Evolutionary conservation across 2,888 invertebrate genomes (phyloP).

Genomic region (Criorhina ranunculi): DNA sequence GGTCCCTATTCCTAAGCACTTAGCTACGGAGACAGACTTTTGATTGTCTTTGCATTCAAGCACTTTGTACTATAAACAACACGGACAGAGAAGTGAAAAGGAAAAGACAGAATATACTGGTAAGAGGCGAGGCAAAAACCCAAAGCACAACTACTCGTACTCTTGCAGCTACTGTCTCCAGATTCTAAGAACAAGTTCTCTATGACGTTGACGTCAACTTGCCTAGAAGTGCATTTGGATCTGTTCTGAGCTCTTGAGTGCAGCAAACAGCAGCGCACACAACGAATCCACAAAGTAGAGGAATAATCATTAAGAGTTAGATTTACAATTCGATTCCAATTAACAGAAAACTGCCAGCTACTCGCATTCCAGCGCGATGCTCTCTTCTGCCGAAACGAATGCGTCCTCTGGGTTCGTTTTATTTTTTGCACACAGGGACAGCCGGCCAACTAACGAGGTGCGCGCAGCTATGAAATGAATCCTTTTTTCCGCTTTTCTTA

Average conservation of each 20-base stretch:
- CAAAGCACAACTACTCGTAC: slow-evolving; percentile 22
- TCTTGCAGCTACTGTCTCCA: slow-evolving; percentile 27
- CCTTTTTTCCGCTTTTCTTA: slow-evolving; percentile 67
- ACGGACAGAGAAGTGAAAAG: slow-evolving; percentile 12
- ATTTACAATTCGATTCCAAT: slow-evolving; percentile 76
- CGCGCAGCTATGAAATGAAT: slow-evolving; percentile 74
- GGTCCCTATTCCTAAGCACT: slow-evolving; percentile 48
- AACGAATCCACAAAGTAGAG: slow-evolving; percentile 18
- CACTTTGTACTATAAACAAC: slow-evolving; percentile 63
- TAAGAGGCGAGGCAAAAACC: slow-evolving; percentile 59
- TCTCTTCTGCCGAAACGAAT: slow-evolving; percentile 46
- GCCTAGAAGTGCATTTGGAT: slow-evolving; percentile 54
- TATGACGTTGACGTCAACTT: slow-evolving; percentile 57
- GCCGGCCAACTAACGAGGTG: slow-evolving; percentile 69
- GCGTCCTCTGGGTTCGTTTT: slow-evolving; percentile 25
- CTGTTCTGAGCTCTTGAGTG: slow-evolving; percentile 25
- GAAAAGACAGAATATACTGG: slow-evolving; percentile 51
- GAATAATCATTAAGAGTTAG: slow-evolving; percentile 72
- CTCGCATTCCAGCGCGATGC: slow-evolving; percentile 68
- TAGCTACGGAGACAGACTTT: slow-evolving; percentile 71
- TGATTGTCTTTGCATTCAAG: slow-evolving; percentile 70
- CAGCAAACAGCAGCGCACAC: slow-evolving; percentile 22
- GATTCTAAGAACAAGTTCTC: slow-evolving; percentile 66
- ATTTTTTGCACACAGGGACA: slow-evolving; percentile 1
- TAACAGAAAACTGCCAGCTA: slow-evolving; percentile 74